Percentiles rank a stretch among this genome's conserved stretches.
These are phyloP conservation scores for Papilio helenus DNA, from an alignment of 1,140 invertebrate species.

Conservation along the genomic window DNA sequence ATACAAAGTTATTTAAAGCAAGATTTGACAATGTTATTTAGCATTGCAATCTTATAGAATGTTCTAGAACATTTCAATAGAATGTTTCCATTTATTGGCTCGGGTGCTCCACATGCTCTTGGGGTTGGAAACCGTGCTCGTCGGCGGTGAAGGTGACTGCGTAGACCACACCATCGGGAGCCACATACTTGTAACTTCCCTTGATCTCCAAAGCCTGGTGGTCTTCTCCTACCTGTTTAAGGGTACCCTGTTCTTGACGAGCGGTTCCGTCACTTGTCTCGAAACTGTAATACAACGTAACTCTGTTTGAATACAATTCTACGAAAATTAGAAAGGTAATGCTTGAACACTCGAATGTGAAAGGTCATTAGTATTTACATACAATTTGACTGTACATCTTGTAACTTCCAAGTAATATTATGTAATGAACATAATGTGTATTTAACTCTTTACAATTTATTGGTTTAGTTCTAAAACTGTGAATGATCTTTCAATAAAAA, in stretches of 20 bases:
- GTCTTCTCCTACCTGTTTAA: constrained; percentile 71
- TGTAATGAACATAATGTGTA: not conserved
- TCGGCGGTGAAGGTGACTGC: constrained; percentile 84
- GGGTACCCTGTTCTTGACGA: constrained; percentile 70
- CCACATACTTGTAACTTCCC: constrained; percentile 84
- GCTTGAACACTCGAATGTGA: not conserved
- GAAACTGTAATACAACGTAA: constrained; percentile 52
- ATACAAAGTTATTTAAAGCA: not conserved
- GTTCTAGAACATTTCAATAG: constrained; percentile 11
- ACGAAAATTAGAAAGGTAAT: not conserved
- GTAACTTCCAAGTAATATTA: not conserved
- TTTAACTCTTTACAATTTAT: not conserved
- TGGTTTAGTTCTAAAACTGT: not conserved
- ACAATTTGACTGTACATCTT: not conserved
- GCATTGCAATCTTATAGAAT: not conserved
- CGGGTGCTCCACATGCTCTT: constrained; percentile 71
- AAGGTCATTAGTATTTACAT: constrained; percentile 9
- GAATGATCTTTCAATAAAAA: too few relatives aligned
- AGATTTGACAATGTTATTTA: too few relatives aligned
- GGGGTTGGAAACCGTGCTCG: constrained; percentile 82
- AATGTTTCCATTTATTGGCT: constrained; percentile 46
- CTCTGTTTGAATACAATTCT: not conserved
- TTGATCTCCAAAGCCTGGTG: constrained; percentile 67
- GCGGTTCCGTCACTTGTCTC: constrained; percentile 75
- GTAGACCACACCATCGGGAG: constrained; percentile 83